Evolutionary conservation across 64 coral and sea anemone genomes (phyloP).

Genomic region (Stylophora pistillata): DNA sequence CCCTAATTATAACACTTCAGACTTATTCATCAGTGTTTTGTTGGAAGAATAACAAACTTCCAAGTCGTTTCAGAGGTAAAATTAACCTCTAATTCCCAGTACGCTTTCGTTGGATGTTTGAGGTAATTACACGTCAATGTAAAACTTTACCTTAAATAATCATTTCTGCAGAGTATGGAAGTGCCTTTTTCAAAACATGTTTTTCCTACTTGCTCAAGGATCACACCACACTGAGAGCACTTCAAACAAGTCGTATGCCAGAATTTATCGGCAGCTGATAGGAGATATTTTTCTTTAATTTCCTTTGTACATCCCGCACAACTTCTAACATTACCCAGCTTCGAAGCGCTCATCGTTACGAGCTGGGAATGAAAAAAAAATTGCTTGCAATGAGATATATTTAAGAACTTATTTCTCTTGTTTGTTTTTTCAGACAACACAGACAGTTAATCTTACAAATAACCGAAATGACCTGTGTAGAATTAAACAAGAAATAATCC

Average conservation of each 20-base stretch:
- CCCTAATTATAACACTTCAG: too few species aligned
- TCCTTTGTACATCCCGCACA: conserved; percentile 38
- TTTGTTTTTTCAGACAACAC: too few species aligned
- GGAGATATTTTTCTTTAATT: conserved; percentile 41
- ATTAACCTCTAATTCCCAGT: too few species aligned
- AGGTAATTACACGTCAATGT: not conserved
- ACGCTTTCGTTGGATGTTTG: not conserved
- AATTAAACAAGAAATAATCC: too few species aligned
- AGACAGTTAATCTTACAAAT: too few species aligned
- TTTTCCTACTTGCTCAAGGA: conserved; percentile 29
- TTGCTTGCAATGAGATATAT: too few species aligned
- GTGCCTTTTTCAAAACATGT: conserved; percentile 51
- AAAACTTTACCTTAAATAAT: conserved; percentile 42
- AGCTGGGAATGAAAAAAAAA: too few species aligned
- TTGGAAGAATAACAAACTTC: too few species aligned
- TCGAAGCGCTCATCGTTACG: not conserved
- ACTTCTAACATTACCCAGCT: not conserved
- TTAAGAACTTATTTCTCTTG: too few species aligned
- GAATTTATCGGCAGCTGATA: conserved; percentile 38
- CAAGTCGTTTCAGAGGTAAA: too few species aligned
- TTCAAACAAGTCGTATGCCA: conserved; percentile 53
- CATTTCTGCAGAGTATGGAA: conserved; percentile 46
- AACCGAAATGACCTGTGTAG: too few species aligned
- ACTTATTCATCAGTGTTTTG: too few species aligned
- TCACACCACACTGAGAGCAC: conserved; percentile 39